Conservation (phyloP, 2,797 vertebrate species). For the Smutsia temminckii region DNA sequence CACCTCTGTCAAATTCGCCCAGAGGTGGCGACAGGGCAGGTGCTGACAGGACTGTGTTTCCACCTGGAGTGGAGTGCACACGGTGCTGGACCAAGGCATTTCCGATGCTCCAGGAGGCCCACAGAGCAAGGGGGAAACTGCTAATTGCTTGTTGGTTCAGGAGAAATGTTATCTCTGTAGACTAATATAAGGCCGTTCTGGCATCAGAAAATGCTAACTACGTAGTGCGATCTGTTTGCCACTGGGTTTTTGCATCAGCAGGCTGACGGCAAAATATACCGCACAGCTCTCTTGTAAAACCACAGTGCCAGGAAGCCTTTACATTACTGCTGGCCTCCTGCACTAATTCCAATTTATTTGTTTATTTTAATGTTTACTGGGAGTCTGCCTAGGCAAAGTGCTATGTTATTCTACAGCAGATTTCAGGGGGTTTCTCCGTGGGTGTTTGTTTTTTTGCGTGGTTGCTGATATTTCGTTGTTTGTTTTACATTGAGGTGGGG, state of each 20-base stretch:
- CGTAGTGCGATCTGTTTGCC: not conserved
- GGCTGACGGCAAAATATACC: not conserved
- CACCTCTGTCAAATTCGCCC: not conserved
- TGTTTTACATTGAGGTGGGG: not conserved
- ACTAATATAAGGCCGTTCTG: not conserved
- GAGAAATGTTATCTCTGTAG: not conserved
- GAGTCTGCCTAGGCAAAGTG: not conserved
- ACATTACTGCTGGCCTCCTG: not conserved
- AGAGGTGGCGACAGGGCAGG: not conserved
- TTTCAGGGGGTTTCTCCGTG: not conserved
- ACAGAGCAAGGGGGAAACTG: not conserved
- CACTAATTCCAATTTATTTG: not conserved
- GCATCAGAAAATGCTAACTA: constrained; percentile 35
- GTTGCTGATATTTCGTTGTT: not conserved
- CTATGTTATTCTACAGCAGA: not conserved
- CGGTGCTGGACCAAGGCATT: not conserved
- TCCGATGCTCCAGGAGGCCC: not conserved
- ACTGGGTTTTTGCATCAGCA: not conserved
- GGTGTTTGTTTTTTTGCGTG: not conserved
- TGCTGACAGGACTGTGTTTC: fast-evolving
- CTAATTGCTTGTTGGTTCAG: constrained; percentile 27
- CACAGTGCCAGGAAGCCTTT: not conserved
- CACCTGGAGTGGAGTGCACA: not conserved
- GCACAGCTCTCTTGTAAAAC: not conserved
- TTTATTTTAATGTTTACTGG: not conserved